Evolutionary conservation across 2,113 vertebrate species (phyloP).

Genomic region (Epinephelus lanceolatus): DNA sequence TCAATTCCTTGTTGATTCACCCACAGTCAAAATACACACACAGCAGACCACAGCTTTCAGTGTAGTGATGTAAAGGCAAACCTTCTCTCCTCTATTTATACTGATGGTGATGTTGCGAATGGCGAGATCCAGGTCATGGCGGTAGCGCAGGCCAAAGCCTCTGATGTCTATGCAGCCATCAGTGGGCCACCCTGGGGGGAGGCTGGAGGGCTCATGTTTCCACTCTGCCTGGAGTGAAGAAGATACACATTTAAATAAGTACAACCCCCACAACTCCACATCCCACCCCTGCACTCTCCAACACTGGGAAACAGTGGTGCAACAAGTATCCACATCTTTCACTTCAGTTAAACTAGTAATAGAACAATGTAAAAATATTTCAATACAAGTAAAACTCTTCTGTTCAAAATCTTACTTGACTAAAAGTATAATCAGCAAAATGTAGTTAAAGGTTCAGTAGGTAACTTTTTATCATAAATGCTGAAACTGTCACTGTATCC

Average conservation of each 20-base stretch:
- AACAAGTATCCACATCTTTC: too few relatives aligned
- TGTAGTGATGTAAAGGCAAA: constrained; percentile 49
- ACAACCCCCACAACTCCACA: background rate
- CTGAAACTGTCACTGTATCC: too few relatives aligned
- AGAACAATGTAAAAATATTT: too few relatives aligned
- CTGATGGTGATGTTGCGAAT: constrained; percentile 89
- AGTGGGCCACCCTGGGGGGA: constrained; percentile 87
- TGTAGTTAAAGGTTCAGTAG: too few relatives aligned
- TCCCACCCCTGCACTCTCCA: too few relatives aligned
- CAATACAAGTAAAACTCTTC: too few relatives aligned
- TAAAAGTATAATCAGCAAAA: too few relatives aligned
- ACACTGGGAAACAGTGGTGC: too few relatives aligned
- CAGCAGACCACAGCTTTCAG: background rate
- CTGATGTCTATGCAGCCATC: constrained; percentile 89
- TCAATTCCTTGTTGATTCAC: background rate
- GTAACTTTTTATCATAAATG: too few relatives aligned
- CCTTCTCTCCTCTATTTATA: constrained; percentile 93
- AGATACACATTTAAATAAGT: background rate
- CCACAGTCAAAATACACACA: background rate
- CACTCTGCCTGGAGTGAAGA: constrained; percentile 89
- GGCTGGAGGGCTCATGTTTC: constrained; percentile 79
- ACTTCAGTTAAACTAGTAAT: too few relatives aligned
- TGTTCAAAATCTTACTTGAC: too few relatives aligned
- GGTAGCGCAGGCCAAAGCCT: constrained; percentile 90
- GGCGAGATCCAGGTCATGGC: constrained; percentile 91